Evolutionary conservation across 2,797 vertebrate genomes (phyloP).

Genomic region (Hydrophis major): DNA sequence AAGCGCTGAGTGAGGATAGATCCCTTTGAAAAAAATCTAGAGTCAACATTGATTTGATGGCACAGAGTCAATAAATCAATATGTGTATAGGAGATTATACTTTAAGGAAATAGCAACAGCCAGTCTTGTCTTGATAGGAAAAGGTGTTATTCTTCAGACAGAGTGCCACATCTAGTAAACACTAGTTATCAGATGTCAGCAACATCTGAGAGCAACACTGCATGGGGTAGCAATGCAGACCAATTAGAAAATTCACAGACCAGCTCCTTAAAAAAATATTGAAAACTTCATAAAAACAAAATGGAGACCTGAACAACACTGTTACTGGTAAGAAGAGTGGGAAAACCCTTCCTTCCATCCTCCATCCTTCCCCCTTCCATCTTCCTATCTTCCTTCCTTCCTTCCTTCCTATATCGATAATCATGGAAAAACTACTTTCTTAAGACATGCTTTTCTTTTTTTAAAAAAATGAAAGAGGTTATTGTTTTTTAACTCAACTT

Average conservation of each 20-base stretch:
- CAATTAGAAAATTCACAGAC: slow-evolving; percentile 15
- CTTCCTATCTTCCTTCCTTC: neutral
- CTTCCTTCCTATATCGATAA: slow-evolving; percentile 33
- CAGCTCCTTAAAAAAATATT: slow-evolving; percentile 35
- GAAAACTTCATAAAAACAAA: slow-evolving; percentile 6
- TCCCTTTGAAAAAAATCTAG: neutral
- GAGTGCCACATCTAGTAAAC: slow-evolving; percentile 23
- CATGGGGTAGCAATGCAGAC: slow-evolving; percentile 31
- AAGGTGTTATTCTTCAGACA: neutral
- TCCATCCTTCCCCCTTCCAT: too few species aligned
- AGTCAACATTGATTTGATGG: neutral
- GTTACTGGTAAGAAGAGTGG: slow-evolving; percentile 67
- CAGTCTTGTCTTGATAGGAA: slow-evolving; percentile 35
- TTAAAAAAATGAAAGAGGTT: slow-evolving; percentile 41
- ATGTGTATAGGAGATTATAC: slow-evolving; percentile 23
- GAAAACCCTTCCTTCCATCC: neutral
- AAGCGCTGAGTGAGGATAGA: neutral
- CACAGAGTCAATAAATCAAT: neutral
- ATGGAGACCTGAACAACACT: slow-evolving; percentile 49
- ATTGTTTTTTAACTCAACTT: slow-evolving; percentile 71
- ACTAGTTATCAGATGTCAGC: slow-evolving; percentile 41
- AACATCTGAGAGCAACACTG: slow-evolving; percentile 21
- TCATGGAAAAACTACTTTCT: slow-evolving; percentile 64
- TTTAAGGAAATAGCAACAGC: slow-evolving; percentile 32
- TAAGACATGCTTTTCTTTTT: slow-evolving; percentile 21